These are phyloP conservation scores for Baryphthengus martii DNA, from an alignment of 2,113 vertebrate genomes.

Conservation along the genomic window DNA sequence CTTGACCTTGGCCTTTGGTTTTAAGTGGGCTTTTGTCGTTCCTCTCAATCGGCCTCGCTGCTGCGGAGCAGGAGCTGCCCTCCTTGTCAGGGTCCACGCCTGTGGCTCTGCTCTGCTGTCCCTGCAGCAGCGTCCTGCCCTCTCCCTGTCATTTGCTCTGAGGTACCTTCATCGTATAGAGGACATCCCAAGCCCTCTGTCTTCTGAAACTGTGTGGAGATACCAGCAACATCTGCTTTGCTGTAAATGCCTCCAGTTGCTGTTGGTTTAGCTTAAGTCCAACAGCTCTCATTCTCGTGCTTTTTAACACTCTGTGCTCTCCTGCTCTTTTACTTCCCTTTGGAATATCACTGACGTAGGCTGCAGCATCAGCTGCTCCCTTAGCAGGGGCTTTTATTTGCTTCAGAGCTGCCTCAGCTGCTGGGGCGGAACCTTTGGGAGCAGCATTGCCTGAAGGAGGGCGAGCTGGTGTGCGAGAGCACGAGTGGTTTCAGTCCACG, in stretches of 20 bases:
- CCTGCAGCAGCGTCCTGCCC: not conserved
- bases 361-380: not conserved
- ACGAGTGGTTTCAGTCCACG: fast-evolving
- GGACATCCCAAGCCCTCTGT: not conserved
- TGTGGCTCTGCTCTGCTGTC: not conserved
- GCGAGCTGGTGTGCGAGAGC: not conserved
- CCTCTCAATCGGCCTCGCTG: not conserved
- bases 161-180: fast-evolving
- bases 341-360: not conserved
- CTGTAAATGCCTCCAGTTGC: not conserved
- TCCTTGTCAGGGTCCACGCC: not conserved
- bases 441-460: not conserved
- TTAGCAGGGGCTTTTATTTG: not conserved
- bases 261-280: not conserved
- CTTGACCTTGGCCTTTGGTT: not conserved
- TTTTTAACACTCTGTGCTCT: not conserved
- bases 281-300: not conserved
- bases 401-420: not conserved
- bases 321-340: not conserved
- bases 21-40: not conserved
- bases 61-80: not conserved
- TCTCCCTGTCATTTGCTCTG: not conserved
- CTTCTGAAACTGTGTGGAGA: not conserved
- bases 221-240: not conserved
- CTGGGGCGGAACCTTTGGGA: not conserved